A percentile compares a stretch with the other conserved stretches of the same genome.
phyloP scores from a whole-genome alignment of 2,888 invertebrate genomes.

The Liopterus haemorrhoidalis region DNA sequence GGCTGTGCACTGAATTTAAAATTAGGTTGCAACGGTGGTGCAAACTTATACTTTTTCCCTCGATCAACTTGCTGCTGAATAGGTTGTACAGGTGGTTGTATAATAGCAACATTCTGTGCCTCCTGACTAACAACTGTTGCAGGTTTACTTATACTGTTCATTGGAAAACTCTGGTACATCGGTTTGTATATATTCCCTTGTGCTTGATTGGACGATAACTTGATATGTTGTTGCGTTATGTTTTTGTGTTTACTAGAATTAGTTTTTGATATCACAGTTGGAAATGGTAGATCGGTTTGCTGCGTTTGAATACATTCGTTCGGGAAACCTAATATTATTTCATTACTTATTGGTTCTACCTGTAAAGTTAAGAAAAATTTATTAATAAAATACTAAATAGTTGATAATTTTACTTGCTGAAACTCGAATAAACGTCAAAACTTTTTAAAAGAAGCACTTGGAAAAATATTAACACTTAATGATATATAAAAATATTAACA shows the following conservation, averaged over 20 bases:
- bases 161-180: background rate
- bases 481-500: too few relatives aligned
- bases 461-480: too few relatives aligned
- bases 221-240: conserved; percentile 10
- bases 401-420: too few relatives aligned
- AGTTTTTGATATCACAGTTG: conserved; percentile 20
- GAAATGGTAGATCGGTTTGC: conserved; percentile 21
- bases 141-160: background rate
- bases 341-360: too few relatives aligned
- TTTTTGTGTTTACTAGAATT: conserved; percentile 7
- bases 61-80: too few relatives aligned
- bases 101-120: too few relatives aligned
- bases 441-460: too few relatives aligned
- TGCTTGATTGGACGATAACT: background rate
- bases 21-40: conserved; percentile 16
- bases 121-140: background rate
- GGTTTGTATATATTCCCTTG: background rate
- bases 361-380: too few relatives aligned
- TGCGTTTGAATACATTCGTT: conserved; percentile 11
- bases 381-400: too few relatives aligned
- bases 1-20: conserved; percentile 12
- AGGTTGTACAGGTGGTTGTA: too few relatives aligned
- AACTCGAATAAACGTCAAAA: too few relatives aligned
- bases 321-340: conserved; percentile 12
- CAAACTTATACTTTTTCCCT: conserved; percentile 18